Percentiles rank a stretch among this genome's conserved stretches.
phyloP scores from a whole-genome alignment of 2,888 invertebrate genomes.

The Dryobotodes eremita region DNA sequence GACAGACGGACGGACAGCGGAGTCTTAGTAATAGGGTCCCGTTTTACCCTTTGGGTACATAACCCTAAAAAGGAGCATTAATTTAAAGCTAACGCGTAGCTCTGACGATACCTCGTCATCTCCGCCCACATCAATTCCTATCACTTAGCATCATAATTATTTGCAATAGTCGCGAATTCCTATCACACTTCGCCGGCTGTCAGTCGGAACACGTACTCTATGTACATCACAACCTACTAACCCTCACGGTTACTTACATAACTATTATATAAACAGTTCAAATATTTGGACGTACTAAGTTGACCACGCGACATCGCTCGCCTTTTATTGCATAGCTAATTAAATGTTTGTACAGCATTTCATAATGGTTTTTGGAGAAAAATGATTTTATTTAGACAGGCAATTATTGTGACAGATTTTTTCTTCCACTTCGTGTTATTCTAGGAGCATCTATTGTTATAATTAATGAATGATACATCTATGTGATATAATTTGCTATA shows the following conservation, averaged over 20 bases:
- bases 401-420: neutral
- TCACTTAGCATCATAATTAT: constrained; percentile 10
- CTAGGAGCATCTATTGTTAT: too few relatives aligned
- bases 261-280: constrained; percentile 59
- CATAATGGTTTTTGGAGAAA: neutral
- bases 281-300: constrained; percentile 49
- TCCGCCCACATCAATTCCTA: constrained; percentile 13
- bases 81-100: too few relatives aligned
- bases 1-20: too few relatives aligned
- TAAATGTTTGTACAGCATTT: constrained; percentile 25
- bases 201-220: constrained; percentile 53
- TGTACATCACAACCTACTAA: constrained; percentile 57
- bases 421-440: neutral
- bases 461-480: too few relatives aligned
- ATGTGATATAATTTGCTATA: neutral
- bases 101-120: neutral
- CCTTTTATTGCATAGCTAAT: constrained; percentile 20
- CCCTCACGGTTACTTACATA: constrained; percentile 53
- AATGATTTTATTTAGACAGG: neutral
- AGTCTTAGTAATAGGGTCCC: too few relatives aligned
- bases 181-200: constrained; percentile 22
- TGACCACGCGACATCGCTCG: neutral
- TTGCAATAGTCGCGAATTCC: constrained; percentile 40
- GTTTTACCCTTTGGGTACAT: too few relatives aligned
- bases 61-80: too few relatives aligned